Evolutionary conservation across 2,797 vertebrate genomes (phyloP), one percentile per base, ranked within the genome.

Genomic region (Sebastolobus altivelis): DNA sequence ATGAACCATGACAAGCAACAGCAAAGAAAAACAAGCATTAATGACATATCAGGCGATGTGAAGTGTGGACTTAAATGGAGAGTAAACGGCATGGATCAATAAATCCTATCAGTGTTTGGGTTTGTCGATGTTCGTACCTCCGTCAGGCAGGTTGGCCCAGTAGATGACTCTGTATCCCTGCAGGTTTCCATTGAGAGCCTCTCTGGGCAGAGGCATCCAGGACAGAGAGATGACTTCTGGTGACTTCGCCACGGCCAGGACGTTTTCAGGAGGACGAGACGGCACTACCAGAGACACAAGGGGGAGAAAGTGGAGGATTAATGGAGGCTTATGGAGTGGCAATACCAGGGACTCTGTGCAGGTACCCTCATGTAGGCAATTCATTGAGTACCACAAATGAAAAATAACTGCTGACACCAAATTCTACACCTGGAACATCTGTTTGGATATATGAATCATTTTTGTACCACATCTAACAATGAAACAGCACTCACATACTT

Each of bases 161-260:
- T 97, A 99, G 89, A 99, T 99, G 85, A 99, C 97, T 71, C 98
- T 94, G 94, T 99, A 99, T 29, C 99, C 99, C 92, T 98, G 98
- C 71, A 99, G 97, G 94, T 99, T 98, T 43, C 98, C 99, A 1
- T 99, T 99, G 77, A 99, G 95, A 20, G 97, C 96, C 81, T 99
- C 99, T 92, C 98, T 97, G 20, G 98, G 96, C 58, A 99, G 92
- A 0, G 97, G 96, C 78, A 98, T 97, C 99, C 99, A 99, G 76
- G 98, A 98, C 66, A 99, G 97, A 0, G 98, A 98, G 86, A 99
- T 99, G 79, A 97, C 97, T 91, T 99, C 98, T 5, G 99, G 98
- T 40, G 98, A 98, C 18, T 97, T 98, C 59, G 99, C 97, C 80
- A 97, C 95, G 63, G 98, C 98, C 95, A 98, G 96, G 68, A 99